Base-by-base conservation (phyloP, 2,113 vertebrate species). In the Vanacampus margaritifer region DNA sequence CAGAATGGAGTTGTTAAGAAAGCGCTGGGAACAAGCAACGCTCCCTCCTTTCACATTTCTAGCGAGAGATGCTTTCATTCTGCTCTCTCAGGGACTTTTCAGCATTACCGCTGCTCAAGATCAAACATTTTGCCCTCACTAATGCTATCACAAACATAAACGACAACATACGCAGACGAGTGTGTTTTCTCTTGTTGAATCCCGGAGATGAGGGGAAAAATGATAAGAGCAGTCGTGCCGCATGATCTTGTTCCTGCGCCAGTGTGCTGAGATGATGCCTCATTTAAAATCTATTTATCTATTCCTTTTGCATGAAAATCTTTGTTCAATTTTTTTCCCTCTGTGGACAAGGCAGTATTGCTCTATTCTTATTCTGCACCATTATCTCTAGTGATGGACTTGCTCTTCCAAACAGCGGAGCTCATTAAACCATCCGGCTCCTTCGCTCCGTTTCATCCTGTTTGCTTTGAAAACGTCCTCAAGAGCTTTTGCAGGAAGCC, bases 401-500 rank as follows among this genome's bases (percentile, higher is more conserved):
- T 5, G 67, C 68, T 70, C 68, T 76, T 76, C 67, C 74, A 62
- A 64, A 67, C 67, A 46, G 65, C 68, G 66, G 79, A 79, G 84
- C 82, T 87, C 64, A 87, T 88, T 89, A 89, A 85, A 60, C 45
- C 39, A 32, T 12, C 10, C 46, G 0, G 32, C 13, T 0, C 64
- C 64, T 54, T 53, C 64, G 57, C 46, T 50, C 75, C 35, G 62
- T 58, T 86, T 80, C 69, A 76, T 74, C 54, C 23, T 68, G 76
- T 85, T 82, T 84, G 76, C 79, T 84, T 79, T 87, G 79, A 84
- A 87, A 78, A 82, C 64, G 65, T 74, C 83, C 69, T 78, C 26
- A 57, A 76, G 76, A 79, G 72, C 61, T 75, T 45, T 1, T 0
- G 58, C 71, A 58, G 75, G 73, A 75, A 74, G 68, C 24, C 41